phyloP scores from a whole-genome alignment of 1,140 invertebrate species.

The Sipha flava region DNA sequence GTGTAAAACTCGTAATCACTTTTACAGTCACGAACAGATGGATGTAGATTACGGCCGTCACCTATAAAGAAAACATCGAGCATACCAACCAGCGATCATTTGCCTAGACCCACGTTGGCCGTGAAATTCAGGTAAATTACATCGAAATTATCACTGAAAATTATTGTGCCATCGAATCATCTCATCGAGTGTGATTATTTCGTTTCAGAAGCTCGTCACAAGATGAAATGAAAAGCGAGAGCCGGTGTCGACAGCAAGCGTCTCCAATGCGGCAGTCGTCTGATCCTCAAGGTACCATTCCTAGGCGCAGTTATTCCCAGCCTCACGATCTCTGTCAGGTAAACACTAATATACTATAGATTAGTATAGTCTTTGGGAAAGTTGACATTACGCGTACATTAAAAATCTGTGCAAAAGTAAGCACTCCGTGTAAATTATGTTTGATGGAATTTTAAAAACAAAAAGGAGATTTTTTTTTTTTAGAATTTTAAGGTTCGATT shows the following conservation, averaged over 20 bases:
- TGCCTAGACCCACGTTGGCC: slow-evolving; percentile 17
- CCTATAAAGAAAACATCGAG: slow-evolving; percentile 16
- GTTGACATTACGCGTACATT: too few species aligned
- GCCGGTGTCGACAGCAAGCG: slow-evolving; percentile 14
- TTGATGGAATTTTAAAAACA: too few species aligned
- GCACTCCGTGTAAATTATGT: too few species aligned
- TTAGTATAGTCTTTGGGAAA: too few species aligned
- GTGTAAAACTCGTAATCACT: neutral
- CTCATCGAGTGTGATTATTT: neutral
- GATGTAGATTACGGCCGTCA: slow-evolving; percentile 8
- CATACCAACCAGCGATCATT: neutral
- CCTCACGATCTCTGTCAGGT: slow-evolving; percentile 46
- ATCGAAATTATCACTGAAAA: too few species aligned
- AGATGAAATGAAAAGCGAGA: slow-evolving; percentile 34
- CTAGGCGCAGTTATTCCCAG: slow-evolving; percentile 49
- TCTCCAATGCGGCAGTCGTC: neutral
- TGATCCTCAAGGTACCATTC: slow-evolving; percentile 36
- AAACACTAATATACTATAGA: neutral
- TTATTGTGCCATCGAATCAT: neutral
- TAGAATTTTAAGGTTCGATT: neutral
- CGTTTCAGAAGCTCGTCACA: slow-evolving; percentile 30
- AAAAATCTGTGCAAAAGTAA: too few species aligned
- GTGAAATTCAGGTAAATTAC: neutral
- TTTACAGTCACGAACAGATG: neutral
- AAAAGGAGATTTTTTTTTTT: too few species aligned